Percentiles rank a stretch among this genome's conserved stretches.
phyloP scores from a whole-genome alignment of 2,888 invertebrate species.

The Drosophila glabriapex region DNA sequence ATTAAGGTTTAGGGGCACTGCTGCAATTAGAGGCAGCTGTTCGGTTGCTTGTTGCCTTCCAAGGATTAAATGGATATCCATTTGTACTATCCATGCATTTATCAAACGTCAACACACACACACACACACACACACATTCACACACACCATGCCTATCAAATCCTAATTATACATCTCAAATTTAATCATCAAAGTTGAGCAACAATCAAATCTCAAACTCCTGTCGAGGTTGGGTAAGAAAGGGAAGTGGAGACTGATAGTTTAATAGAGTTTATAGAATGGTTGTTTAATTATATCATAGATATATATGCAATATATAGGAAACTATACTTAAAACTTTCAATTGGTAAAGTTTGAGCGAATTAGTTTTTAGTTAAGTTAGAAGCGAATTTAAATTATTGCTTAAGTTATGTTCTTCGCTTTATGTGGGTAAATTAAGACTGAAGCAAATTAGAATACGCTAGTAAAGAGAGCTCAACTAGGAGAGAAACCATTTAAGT shows the following conservation, averaged over 20 bases:
- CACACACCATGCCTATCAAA: conserved; percentile 49
- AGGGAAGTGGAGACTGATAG: neutral
- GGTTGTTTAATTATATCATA: neutral
- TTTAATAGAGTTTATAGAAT: neutral
- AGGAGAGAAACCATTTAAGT: neutral
- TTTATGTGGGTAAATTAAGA: neutral
- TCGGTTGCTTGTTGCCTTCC: conserved; percentile 34
- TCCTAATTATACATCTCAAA: conserved; percentile 61
- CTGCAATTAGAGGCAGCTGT: conserved; percentile 66
- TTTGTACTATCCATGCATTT: conserved; percentile 49
- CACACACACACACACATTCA: conserved; percentile 3
- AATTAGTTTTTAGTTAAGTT: neutral
- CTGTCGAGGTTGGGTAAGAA: neutral
- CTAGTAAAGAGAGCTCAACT: neutral
- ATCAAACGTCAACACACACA: conserved; percentile 47
- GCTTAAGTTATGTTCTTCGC: neutral
- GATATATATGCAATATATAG: neutral
- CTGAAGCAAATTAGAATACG: neutral
- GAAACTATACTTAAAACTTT: neutral
- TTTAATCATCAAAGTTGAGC: conserved; percentile 66
- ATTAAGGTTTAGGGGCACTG: conserved; percentile 45
- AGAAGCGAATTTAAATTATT: neutral
- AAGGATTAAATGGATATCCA: conserved; percentile 62
- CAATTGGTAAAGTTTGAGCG: neutral
- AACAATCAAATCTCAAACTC: conserved; percentile 7